phyloP scores from a whole-genome alignment of 1,140 invertebrate genomes.

The Drosophila punjabiensis region DNA sequence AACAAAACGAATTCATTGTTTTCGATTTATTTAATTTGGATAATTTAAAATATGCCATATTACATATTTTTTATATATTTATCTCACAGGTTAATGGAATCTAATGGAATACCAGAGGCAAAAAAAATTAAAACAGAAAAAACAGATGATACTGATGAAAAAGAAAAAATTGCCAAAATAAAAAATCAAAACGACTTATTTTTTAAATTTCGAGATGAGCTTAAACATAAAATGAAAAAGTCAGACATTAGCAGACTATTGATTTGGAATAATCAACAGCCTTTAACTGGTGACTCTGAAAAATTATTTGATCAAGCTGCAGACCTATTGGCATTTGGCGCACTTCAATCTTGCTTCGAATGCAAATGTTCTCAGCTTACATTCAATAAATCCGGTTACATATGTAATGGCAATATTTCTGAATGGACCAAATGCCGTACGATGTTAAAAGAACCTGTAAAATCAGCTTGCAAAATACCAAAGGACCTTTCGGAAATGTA shows the following conservation, averaged over 20 bases:
- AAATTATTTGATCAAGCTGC: constrained; percentile 92
- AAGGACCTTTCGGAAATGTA: constrained; percentile 87
- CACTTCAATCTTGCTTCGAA: constrained; percentile 91
- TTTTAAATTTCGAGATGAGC: constrained; percentile 88
- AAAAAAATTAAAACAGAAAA: constrained; percentile 91
- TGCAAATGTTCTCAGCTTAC: constrained; percentile 92
- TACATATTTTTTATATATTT: neutral
- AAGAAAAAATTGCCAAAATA: constrained; percentile 87
- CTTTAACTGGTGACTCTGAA: constrained; percentile 88
- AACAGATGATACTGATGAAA: constrained; percentile 86
- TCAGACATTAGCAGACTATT: constrained; percentile 89
- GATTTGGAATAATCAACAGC: constrained; percentile 90
- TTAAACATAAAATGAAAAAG: constrained; percentile 87
- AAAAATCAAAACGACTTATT: constrained; percentile 93
- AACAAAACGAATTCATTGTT: too few species aligned
- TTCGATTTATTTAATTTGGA: neutral
- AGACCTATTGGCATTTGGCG: constrained; percentile 96
- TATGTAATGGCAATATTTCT: constrained; percentile 92
- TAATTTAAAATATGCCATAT: neutral
- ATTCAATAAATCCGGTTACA: constrained; percentile 91
- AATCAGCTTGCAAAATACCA: constrained; percentile 91
- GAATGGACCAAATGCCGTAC: constrained; percentile 97
- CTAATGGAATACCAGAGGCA: constrained; percentile 86
- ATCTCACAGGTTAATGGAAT: constrained; percentile 86
- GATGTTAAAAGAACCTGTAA: constrained; percentile 90